Base-by-base conservation (phyloP, 1,140 invertebrate genomes). In the Caenorhabditis remanei region DNA sequence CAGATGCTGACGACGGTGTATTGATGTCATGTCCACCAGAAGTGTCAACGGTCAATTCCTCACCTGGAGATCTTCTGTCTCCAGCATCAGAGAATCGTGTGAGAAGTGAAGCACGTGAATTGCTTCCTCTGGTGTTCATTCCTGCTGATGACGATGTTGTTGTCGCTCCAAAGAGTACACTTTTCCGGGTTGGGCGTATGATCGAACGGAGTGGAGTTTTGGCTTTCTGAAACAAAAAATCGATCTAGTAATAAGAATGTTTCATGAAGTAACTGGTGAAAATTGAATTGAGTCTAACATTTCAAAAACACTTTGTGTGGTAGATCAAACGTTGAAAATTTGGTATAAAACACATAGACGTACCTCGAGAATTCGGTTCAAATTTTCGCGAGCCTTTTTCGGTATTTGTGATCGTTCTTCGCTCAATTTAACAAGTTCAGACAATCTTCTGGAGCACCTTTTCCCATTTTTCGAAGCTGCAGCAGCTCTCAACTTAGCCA, bases 181-280 rank as follows among this genome's bases (percentile, higher is more conserved):
- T 79, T 79, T 79, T 79, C 14, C 71, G 71, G 1, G 46, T 79
- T 8, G 71, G 71, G 53, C 71, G 71, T 11, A 46, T 79, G 19
- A 79, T 8, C 4, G 71, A 53, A 14, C 71, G 71, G 21, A 24
- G 4, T 9, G 71, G 71, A 24, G 71, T 79, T 11, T 79, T 79
- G 4, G 71, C 71, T 32, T 79, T 79, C 71, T 79, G 71, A 14
- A 79, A 32, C 32, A 32, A 79, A 50, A 19, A 8, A 58, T 58
- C n/a, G 56, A 53, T 5, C 32, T 32, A 32, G 32, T 32, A 32
- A 32, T 32, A 32, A n/a, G n/a, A n/a, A 32, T 32, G 2, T 32
- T 32, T 32, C 32, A 32, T 32, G 32, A 53, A 53, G 50, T 3
- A 53, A 6, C 9, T 11, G 50, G 5, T 1, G 13, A 8, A 53